phyloP scores from a whole-genome alignment of 2,113 vertebrate genomes.

The Dendropsophus ebraccatus region DNA sequence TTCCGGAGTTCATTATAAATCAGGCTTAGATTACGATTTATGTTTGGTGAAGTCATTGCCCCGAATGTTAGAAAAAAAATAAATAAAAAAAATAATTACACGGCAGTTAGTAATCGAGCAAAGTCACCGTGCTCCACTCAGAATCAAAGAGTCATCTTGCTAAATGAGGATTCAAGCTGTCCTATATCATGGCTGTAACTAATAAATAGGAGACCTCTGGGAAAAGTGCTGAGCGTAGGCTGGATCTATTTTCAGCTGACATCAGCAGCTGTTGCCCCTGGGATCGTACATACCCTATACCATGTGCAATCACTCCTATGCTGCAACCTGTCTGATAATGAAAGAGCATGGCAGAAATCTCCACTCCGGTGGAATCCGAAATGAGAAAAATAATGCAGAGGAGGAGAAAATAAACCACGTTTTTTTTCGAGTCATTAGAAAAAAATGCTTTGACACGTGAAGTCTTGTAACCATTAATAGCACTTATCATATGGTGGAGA shows the following conservation, averaged over 20 bases:
- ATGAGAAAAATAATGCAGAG: slow-evolving; percentile 81
- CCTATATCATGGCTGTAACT: slow-evolving; percentile 76
- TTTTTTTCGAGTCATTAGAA: slow-evolving; percentile 87
- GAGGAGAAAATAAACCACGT: slow-evolving; percentile 78
- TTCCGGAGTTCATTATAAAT: slow-evolving; percentile 78
- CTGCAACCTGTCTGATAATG: slow-evolving; percentile 86
- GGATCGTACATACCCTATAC: slow-evolving; percentile 84
- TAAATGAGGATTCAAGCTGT: slow-evolving; percentile 80
- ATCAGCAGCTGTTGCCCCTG: slow-evolving; percentile 92
- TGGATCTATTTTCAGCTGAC: slow-evolving; percentile 96
- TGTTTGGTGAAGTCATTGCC: slow-evolving; percentile 71
- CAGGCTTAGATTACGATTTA: slow-evolving; percentile 74
- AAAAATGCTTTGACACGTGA: slow-evolving; percentile 84
- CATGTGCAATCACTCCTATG: slow-evolving; percentile 91
- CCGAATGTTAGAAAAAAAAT: slow-evolving; percentile 63
- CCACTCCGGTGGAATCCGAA: slow-evolving; percentile 80
- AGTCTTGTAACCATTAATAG: slow-evolving; percentile 85
- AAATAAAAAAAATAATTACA: slow-evolving; percentile 75
- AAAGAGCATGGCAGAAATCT: slow-evolving; percentile 84
- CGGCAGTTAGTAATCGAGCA: slow-evolving; percentile 79
- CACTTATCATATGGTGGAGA: slow-evolving; percentile 85
- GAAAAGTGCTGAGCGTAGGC: slow-evolving; percentile 90
- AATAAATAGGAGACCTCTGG: slow-evolving; percentile 90
- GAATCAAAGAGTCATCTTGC: slow-evolving; percentile 80
- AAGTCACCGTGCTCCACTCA: slow-evolving; percentile 74